phyloP scores from a whole-genome alignment of 2,113 vertebrate species.

The Oncorhynchus kisutch region DNA sequence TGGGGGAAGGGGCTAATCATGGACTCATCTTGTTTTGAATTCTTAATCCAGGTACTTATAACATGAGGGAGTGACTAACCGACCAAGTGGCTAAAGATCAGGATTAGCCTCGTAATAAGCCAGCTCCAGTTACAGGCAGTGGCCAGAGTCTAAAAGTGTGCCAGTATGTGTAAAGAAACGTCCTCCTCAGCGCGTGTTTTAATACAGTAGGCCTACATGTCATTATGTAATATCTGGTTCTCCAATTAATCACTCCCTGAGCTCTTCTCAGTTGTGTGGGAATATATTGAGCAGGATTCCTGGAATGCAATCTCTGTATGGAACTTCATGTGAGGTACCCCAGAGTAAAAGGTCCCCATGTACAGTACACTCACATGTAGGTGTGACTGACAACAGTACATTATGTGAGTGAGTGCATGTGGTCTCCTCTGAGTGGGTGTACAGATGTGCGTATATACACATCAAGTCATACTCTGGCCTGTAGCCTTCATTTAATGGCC shows the following conservation, averaged over 20 bases:
- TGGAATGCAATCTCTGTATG: background rate
- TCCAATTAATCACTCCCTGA: too few species aligned
- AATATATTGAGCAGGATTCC: too few species aligned
- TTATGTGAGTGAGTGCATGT: constrained; percentile 52
- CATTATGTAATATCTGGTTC: background rate
- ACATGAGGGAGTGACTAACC: background rate
- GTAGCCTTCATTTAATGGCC: constrained; percentile 86
- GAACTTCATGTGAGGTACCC: background rate
- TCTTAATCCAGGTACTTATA: background rate
- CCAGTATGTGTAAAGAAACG: background rate
- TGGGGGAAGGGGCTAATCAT: background rate
- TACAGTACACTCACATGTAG: constrained; percentile 18
- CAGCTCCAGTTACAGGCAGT: constrained; percentile 9
- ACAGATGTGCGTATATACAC: constrained; percentile 54
- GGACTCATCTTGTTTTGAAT: background rate
- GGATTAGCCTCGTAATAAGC: constrained; percentile 17
- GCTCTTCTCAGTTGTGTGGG: too few species aligned
- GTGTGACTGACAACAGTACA: constrained; percentile 43
- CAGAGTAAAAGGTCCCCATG: constrained; percentile 43
- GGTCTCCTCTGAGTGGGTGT: constrained; percentile 39
- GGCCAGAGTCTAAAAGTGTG: background rate
- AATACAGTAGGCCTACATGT: background rate
- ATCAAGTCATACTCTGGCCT: constrained; percentile 86
- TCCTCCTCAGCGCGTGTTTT: background rate
- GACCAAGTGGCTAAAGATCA: constrained; percentile 24